phyloP scores from a whole-genome alignment of 1,140 invertebrate species.

The Cecropterus lyciades region DNA sequence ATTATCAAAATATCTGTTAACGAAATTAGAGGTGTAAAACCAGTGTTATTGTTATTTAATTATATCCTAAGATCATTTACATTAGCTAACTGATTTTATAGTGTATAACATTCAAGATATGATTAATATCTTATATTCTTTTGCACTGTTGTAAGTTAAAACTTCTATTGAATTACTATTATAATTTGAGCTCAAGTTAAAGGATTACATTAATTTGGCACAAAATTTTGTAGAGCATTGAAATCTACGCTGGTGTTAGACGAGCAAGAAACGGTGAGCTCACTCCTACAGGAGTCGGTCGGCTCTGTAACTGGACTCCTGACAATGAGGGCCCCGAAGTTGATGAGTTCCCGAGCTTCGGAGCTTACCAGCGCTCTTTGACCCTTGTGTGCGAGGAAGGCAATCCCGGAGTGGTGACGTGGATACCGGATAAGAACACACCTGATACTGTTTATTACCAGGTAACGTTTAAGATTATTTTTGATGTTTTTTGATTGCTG shows the following conservation, averaged over 20 bases:
- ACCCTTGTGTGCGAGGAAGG: conserved; percentile 93
- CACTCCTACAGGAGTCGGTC: conserved; percentile 89
- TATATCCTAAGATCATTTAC: no score
- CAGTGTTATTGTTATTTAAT: no score
- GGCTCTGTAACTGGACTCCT: conserved; percentile 94
- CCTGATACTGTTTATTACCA: conserved; percentile 97
- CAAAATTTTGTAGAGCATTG: conserved; percentile 86
- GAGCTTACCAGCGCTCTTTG: conserved; percentile 94
- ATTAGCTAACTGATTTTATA: no score
- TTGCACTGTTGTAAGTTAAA: no score
- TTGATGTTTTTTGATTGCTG: conserved; percentile 2
- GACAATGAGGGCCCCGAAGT: conserved; percentile 89
- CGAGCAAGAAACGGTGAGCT: conserved; percentile 87
- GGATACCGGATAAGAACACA: conserved; percentile 94
- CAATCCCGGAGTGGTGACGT: conserved; percentile 93
- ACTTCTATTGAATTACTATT: no score
- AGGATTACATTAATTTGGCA: neutral
- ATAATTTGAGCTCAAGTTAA: no score
- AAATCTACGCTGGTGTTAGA: conserved; percentile 92
- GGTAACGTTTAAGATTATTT: conserved; percentile 74
- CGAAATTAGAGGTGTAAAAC: no score
- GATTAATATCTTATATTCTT: no score
- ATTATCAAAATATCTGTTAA: no score
- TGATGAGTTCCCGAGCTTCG: conserved; percentile 93
- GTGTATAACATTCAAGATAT: no score